A percentile compares a stretch with the other conserved stretches of the same genome.
Evolutionary conservation across 2,113 vertebrate genomes (phyloP).

Genomic region (cat (Felis catus)): F.catus_Fca126_mat1.0 CM031428.1:13797501-13798000

Average conservation of each 20-base stretch:
- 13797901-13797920: neutral
- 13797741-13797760: neutral
- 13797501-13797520: neutral
- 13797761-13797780: neutral
- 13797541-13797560: neutral
- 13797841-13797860: neutral
- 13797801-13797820: neutral
- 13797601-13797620: neutral
- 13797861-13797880: neutral
- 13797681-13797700: neutral
- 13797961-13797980: constrained; percentile 24
- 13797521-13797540: neutral
- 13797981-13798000: constrained; percentile 55
- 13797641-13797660: neutral
- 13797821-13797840: neutral
- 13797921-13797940: neutral
- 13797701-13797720: neutral
- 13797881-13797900: neutral
- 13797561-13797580: neutral
- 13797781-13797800: neutral
- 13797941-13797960: neutral
- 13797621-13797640: neutral
- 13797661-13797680: neutral
- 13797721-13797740: neutral
- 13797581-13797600: neutral